Evolutionary conservation across 2,113 vertebrate genomes (phyloP).

Genomic region (Leptocoma aspasia): DNA sequence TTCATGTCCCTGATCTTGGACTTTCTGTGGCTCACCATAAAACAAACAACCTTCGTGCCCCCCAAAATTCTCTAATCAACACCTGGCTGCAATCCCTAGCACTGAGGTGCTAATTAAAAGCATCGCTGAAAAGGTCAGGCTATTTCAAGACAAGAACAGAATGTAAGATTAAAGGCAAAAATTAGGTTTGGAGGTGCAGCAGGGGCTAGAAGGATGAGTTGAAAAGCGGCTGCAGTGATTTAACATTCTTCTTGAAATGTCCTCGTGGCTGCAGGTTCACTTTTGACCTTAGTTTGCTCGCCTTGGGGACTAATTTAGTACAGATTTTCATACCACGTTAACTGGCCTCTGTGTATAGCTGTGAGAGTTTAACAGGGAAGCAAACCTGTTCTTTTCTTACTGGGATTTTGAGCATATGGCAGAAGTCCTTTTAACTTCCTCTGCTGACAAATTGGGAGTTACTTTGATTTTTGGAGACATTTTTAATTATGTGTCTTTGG

Average conservation of each 20-base stretch:
- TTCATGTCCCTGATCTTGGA: not conserved
- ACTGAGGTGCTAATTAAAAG: conserved; percentile 7
- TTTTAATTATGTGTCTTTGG: conserved; percentile 45
- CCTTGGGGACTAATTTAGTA: conserved; percentile 49
- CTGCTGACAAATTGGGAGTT: conserved; percentile 6
- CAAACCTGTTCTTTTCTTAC: not conserved
- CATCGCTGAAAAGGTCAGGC: conserved; percentile 3
- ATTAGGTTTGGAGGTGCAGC: not conserved
- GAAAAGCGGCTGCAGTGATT: not conserved
- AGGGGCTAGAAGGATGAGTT: not conserved
- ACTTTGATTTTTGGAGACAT: conserved; percentile 27
- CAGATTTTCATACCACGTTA: not conserved
- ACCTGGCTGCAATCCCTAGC: not conserved
- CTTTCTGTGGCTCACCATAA: not conserved
- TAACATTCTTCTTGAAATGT: not conserved
- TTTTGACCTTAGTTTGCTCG: conserved; percentile 12
- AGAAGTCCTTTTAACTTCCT: not conserved
- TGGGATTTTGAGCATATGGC: not conserved
- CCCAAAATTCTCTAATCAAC: not conserved
- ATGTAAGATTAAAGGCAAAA: not conserved
- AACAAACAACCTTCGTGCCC: not conserved
- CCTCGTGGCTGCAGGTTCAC: not conserved
- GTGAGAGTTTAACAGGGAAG: not conserved
- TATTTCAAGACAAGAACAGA: not conserved
- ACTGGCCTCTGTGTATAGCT: not conserved